These are phyloP conservation scores for Psilopsiagon aymara DNA, from an alignment of 2,113 vertebrate species.

Conservation along the genomic window DNA sequence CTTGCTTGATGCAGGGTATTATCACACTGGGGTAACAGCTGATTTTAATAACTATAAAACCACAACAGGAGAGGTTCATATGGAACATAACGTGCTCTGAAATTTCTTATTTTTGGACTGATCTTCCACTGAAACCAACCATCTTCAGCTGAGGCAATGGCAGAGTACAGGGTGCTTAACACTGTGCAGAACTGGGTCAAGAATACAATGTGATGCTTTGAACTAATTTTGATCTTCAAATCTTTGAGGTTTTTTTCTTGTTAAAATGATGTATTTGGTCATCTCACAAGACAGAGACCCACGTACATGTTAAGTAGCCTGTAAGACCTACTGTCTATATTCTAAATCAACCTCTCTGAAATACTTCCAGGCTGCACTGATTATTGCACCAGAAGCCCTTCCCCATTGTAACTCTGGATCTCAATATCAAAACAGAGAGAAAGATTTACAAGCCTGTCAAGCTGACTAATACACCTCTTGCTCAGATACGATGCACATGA, in stretches of 20 bases:
- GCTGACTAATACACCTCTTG: slow-evolving; percentile 51
- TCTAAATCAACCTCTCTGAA: background rate
- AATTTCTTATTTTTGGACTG: background rate
- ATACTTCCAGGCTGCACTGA: background rate
- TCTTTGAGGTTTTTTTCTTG: background rate
- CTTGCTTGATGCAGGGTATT: background rate
- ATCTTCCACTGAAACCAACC: background rate
- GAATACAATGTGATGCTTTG: background rate
- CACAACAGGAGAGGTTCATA: background rate
- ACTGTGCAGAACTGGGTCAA: background rate
- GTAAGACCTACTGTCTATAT: background rate
- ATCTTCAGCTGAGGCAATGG: slow-evolving; percentile 2
- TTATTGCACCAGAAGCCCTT: slow-evolving; percentile 10
- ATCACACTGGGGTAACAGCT: background rate
- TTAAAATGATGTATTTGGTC: background rate
- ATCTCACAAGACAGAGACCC: background rate
- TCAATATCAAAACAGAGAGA: background rate
- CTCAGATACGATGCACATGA: slow-evolving; percentile 8
- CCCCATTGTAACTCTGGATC: background rate
- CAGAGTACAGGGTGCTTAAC: background rate
- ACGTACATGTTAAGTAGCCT: background rate
- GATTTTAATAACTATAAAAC: slow-evolving; percentile 2
- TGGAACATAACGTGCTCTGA: background rate
- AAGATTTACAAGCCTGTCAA: slow-evolving; percentile 69
- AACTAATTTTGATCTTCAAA: slow-evolving; percentile 12